phyloP scores from a whole-genome alignment of 2,797 vertebrate species.

The Hoplostethus mediterraneus region DNA sequence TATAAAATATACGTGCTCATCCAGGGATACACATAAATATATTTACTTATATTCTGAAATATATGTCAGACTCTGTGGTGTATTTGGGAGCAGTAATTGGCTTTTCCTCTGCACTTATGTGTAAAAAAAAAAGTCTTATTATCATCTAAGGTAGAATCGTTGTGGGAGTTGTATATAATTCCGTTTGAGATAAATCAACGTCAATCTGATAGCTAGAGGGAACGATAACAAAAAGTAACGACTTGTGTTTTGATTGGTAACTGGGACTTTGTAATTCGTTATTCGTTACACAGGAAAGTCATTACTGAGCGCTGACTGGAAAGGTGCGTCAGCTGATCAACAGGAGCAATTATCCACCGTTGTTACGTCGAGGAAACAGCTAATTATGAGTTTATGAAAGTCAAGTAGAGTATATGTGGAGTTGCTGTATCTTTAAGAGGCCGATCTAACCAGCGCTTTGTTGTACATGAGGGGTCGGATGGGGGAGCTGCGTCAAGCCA shows the following conservation, averaged over 20 bases:
- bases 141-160: too few species aligned
- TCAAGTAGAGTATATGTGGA: background rate
- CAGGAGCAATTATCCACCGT: background rate
- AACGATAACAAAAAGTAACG: background rate
- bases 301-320: background rate
- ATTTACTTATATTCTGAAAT: too few species aligned
- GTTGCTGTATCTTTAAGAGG: constrained; percentile 77
- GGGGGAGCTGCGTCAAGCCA: constrained; percentile 23
- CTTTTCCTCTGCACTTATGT: too few species aligned
- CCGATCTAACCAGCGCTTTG: constrained; percentile 58
- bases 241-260: too few species aligned
- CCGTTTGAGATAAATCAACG: too few species aligned
- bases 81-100: too few species aligned
- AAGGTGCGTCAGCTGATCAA: background rate
- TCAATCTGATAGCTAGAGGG: background rate
- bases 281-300: background rate
- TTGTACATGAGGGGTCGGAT: constrained; percentile 58
- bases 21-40: too few species aligned
- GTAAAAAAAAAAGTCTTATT: too few species aligned
- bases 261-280: background rate
- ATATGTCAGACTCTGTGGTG: too few species aligned
- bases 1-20: too few species aligned
- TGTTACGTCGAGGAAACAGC: constrained; percentile 10
- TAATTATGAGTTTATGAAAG: background rate
- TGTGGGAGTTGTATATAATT: too few species aligned